Conservation (phyloP, 2,888 invertebrate genomes). For the Gari tellinella region DNA sequence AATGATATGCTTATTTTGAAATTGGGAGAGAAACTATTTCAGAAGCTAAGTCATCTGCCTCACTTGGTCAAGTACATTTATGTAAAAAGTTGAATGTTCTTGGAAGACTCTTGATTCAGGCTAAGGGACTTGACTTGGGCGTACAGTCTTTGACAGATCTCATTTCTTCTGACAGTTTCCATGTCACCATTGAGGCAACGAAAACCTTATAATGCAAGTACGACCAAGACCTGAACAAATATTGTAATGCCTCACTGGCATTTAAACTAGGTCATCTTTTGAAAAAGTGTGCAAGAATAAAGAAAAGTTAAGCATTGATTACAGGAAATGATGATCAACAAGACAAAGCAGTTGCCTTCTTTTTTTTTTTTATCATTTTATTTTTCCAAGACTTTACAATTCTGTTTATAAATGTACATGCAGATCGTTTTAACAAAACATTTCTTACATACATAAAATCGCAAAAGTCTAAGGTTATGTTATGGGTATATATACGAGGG, state of each 20-base stretch:
- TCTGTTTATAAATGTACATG: no score
- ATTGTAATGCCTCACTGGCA: slow-evolving; percentile 34
- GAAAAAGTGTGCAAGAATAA: slow-evolving; percentile 28
- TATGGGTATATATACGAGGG: no score
- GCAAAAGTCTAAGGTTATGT: no score
- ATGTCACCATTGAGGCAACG: slow-evolving; percentile 20
- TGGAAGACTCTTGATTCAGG: slow-evolving; percentile 30
- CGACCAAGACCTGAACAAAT: slow-evolving; percentile 12
- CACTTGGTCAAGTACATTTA: slow-evolving; percentile 27
- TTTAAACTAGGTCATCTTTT: slow-evolving; percentile 37
- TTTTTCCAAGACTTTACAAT: no score
- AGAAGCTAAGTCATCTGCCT: slow-evolving; percentile 33
- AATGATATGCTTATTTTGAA: slow-evolving; percentile 19
- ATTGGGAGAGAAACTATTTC: slow-evolving; percentile 40
- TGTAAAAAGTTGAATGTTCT: slow-evolving; percentile 41
- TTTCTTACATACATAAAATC: no score
- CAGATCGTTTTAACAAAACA: no score
- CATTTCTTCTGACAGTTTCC: slow-evolving; percentile 24
- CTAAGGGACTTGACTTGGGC: slow-evolving; percentile 13
- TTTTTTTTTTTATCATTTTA: no score
- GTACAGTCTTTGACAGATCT: slow-evolving; percentile 23
- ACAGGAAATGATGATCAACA: not conserved
- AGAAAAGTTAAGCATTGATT: slow-evolving; percentile 30
- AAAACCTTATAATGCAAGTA: slow-evolving; percentile 30
- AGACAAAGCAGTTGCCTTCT: slow-evolving; percentile 17